Base-by-base conservation (phyloP, 2,113 vertebrate genomes). In the Solenodon paradoxus region DNA sequence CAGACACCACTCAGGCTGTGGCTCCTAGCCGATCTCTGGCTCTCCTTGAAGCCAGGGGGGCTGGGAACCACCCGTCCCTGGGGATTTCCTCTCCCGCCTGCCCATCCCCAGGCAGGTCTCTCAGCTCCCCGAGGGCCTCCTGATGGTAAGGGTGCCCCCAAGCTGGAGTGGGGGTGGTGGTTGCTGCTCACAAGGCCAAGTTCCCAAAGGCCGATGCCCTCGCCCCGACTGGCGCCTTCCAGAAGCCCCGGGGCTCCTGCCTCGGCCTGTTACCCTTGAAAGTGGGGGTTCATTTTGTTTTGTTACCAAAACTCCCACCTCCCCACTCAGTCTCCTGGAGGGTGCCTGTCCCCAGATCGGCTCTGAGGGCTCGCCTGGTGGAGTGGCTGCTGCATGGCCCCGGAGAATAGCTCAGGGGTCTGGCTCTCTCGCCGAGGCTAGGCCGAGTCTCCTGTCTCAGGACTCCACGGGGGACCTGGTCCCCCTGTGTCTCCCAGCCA, bases 51-150 rank as follows among this genome's bases (percentile, higher is more conserved):
- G 35, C 75, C 0, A 1, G 24, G 22, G 38, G 51, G n/a, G n/a
- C 35, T 38, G n/a, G 75, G 51, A 0, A n/a, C n/a, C n/a, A n/a
- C n/a, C 35, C 0, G 2, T 26, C 24, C 24, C 38, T 57, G 77
- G 15, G 51, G 24, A 57, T 40, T 57, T 51, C 0, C 1, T 9
- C 22, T n/a, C 24, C 1, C n/a, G 4, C 4, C 3, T n/a, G n/a
- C n/a, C n/a, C n/a, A n/a, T n/a, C n/a, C n/a, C n/a, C n/a, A n/a
- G n/a, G n/a, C n/a, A n/a, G n/a, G n/a, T n/a, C n/a, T n/a, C n/a
- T n/a, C n/a, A n/a, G n/a, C n/a, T n/a, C n/a, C n/a, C n/a, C n/a
- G n/a, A n/a, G n/a, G n/a, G n/a, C n/a, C n/a, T n/a, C n/a, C n/a
- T 38, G 77, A 28, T 57, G 77, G 24, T 40, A 51, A 79, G n/a